These are phyloP conservation scores for Recurvirostra avosetta DNA, from an alignment of 2,113 vertebrate genomes.

Conservation along the genomic window DNA sequence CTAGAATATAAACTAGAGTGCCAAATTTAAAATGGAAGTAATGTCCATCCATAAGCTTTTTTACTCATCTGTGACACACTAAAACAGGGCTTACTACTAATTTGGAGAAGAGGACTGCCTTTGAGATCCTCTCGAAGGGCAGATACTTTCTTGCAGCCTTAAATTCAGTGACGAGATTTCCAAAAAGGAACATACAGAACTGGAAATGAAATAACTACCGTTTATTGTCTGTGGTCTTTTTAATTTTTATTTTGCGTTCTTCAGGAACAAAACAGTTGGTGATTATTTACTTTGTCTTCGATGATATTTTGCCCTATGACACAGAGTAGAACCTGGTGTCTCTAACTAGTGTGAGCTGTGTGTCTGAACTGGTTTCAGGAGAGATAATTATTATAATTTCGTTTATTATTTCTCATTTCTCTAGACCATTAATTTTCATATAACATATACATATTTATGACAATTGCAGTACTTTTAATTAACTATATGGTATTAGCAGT, in stretches of 20 bases:
- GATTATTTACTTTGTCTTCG: not conserved
- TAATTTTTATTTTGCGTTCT: not conserved
- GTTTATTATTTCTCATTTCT: not conserved
- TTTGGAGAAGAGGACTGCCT: not conserved
- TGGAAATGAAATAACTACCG: not conserved
- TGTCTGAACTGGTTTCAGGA: not conserved
- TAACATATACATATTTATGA: not conserved
- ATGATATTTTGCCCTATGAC: not conserved
- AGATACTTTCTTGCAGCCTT: not conserved
- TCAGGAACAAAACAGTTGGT: not conserved
- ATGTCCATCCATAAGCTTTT: not conserved
- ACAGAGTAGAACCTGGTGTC: not conserved
- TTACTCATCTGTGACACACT: not conserved
- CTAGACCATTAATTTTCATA: not conserved
- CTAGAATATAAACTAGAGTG: not conserved
- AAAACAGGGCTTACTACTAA: not conserved
- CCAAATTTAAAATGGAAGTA: not conserved
- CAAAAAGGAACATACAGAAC: not conserved
- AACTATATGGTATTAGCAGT: not conserved
- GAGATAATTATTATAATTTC: conserved; percentile 22
- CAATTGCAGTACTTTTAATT: not conserved
- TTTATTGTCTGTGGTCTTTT: not conserved
- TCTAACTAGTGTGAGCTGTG: not conserved
- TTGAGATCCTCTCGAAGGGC: not conserved
- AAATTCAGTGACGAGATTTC: not conserved